Base-by-base conservation (phyloP, 2,888 invertebrate species). In the Girardia tigrina region DNA sequence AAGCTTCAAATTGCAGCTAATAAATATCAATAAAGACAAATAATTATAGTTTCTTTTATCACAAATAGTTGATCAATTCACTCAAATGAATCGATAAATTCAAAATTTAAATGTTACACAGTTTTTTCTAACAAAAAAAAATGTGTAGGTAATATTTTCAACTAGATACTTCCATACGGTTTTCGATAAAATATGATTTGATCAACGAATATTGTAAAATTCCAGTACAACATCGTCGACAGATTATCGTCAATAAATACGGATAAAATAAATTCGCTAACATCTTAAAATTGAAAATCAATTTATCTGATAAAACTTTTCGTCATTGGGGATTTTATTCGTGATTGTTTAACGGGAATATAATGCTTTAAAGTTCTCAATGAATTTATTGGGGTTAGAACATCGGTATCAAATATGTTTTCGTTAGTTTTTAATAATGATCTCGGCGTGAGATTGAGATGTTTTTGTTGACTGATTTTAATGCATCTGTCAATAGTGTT, bases 401-500 rank as follows among this genome's bases (percentile, higher is more conserved):
- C 56, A 56, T 56, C 56, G 4, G 56, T n/a, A 2, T 56, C 56
- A 23, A 56, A 56, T 20, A 56, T 56, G 6, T 56, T 56, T 56
- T 56, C 56, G 23, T 56, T 56, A 6, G 4, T 56, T 16, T n/a
- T 56, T 12, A 56, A 56, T 16, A 56, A 4, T 12, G 56, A 56
- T 56, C n/a, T 56, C 8, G 4, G 56, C n/a, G n/a, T 16, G n/a
- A 56, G n/a, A 56, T 56, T 56, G n/a, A 56, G 23, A 6, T 4
- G n/a, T 56, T 56, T 56, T 8, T 56, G 56, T 56, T 56, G 56
- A n/a, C 56, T 56, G 6, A 56, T 56, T 56, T 56, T 56, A 56
- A 56, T n/a, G n/a, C 56, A 56, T 56, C 56, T 56, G n/a, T 56
- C 56, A 56, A 56, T 16, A 12, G 56, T 56, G 23, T 56, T 56